Evolutionary conservation across 2,888 invertebrate species (phyloP).

Genomic region (Xestia rhomboidea): DNA sequence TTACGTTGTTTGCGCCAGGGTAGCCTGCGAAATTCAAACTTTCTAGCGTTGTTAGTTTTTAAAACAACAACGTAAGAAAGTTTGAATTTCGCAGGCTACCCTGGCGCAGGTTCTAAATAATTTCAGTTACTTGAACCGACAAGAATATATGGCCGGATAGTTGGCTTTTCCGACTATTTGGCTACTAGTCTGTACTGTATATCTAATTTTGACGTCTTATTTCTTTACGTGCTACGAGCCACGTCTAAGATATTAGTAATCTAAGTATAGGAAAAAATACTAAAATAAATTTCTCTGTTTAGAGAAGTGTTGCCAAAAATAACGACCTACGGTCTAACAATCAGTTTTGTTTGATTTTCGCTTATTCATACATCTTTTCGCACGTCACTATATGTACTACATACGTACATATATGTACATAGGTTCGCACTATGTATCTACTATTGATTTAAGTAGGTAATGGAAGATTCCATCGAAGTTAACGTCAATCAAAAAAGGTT

Average conservation of each 20-base stretch:
- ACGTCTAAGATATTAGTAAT: background rate
- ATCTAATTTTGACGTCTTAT: too few species aligned
- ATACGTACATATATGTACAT: too few species aligned
- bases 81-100: too few species aligned
- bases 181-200: background rate
- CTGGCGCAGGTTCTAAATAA: too few species aligned
- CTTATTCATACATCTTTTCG: conserved; percentile 4
- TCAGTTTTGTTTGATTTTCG: background rate
- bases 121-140: too few species aligned
- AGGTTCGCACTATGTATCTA: too few species aligned
- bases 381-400: background rate
- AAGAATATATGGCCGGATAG: background rate
- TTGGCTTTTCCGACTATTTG: background rate
- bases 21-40: too few species aligned
- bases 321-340: background rate
- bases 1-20: too few species aligned
- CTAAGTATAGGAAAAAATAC: background rate
- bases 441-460: too few species aligned
- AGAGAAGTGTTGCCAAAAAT: background rate
- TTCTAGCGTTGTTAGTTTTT: too few species aligned
- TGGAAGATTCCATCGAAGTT: conserved; percentile 28
- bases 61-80: too few species aligned
- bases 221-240: too few species aligned
- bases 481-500: conserved; percentile 12
- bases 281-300: background rate